Evolutionary conservation across 1,140 invertebrate species (phyloP), one percentile per base, ranked within the genome.

Genomic region (Periplaneta americana): DNA sequence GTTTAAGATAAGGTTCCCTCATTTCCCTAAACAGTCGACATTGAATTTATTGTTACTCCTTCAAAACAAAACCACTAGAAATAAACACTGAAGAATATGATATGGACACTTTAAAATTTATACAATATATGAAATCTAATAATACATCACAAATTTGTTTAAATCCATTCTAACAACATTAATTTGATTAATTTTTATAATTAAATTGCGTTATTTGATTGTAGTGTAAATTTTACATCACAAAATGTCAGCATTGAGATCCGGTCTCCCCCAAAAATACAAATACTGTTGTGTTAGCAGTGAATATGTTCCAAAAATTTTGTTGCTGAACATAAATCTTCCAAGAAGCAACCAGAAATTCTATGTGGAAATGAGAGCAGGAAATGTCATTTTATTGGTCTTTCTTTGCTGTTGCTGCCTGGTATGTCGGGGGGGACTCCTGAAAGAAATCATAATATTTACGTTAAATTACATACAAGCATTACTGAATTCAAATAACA

Each of bases 391-490:
- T 34, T 81, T 78, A 82, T 74, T 92, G 91, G 82, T 91, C 87
- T 83, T 91, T 89, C 85, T 91, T 92, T 76, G 88, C 88, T 11
- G 89, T 91, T 36, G 91, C 90, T 84, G 92, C 89, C 82, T 94
- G 91, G 88, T 95, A 95, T 85, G 91, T 94, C 83, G 94, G 94
- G 80, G 94, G 94, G 87, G 93, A 93, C 88, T 95, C 94, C 93
- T 95, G 87, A 83, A 90, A 90, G 84, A 81, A 84, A 78, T 57
- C 75, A 82, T 75, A 28, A 57, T 36, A 78, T 36, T 75, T 48
- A 17, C 78, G 79, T 37, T 81, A 81, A 33, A 82, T 57, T 78
- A 39, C 32, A 74, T 74, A 34, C 17, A n/a, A n/a, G n/a, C n/a
- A n/a, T n/a, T n/a, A n/a, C n/a, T n/a, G n/a, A n/a, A n/a, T n/a